These are phyloP conservation scores for Stenotaenia linearis DNA, from an alignment of 2,888 invertebrate genomes.

Conservation along the genomic window DNA sequence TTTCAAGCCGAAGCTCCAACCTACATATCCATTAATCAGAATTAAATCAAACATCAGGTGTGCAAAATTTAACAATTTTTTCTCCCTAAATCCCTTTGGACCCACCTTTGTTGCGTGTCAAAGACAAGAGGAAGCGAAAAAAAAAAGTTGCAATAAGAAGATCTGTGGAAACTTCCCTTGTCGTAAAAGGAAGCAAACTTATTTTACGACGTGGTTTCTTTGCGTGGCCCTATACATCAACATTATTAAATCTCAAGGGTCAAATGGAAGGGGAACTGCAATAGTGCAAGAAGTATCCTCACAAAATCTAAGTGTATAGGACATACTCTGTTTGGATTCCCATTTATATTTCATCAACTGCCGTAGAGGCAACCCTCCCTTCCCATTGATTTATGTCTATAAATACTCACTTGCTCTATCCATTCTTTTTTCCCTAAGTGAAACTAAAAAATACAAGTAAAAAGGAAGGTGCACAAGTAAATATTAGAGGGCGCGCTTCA, in stretches of 20 bases:
- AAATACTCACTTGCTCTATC: background rate
- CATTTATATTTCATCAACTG: constrained; percentile 30
- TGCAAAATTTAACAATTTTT: background rate
- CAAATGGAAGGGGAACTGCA: constrained; percentile 29
- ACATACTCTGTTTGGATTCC: constrained; percentile 14
- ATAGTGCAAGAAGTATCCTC: constrained; percentile 27
- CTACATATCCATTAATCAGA: background rate
- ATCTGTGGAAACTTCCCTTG: constrained; percentile 5
- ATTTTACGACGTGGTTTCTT: constrained; percentile 32
- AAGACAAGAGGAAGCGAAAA: background rate
- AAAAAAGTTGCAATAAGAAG: constrained; percentile 27
- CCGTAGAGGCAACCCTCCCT: background rate
- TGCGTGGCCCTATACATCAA: constrained; percentile 32
- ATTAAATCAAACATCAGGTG: constrained; percentile 6
- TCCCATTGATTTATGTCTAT: constrained; percentile 6
- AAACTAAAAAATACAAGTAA: background rate
- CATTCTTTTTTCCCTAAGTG: constrained; percentile 8
- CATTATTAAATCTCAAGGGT: constrained; percentile 32
- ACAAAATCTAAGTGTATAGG: constrained; percentile 26
- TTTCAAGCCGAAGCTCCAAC: background rate
- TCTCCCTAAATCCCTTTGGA: background rate
- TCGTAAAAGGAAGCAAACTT: constrained; percentile 29
- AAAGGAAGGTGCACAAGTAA: background rate
- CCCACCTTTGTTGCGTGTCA: constrained; percentile 14
- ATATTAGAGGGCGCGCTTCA: background rate